These are phyloP conservation scores for Mormyrus lacerda DNA, from an alignment of 2,113 vertebrate genomes.

Conservation along the genomic window DNA sequence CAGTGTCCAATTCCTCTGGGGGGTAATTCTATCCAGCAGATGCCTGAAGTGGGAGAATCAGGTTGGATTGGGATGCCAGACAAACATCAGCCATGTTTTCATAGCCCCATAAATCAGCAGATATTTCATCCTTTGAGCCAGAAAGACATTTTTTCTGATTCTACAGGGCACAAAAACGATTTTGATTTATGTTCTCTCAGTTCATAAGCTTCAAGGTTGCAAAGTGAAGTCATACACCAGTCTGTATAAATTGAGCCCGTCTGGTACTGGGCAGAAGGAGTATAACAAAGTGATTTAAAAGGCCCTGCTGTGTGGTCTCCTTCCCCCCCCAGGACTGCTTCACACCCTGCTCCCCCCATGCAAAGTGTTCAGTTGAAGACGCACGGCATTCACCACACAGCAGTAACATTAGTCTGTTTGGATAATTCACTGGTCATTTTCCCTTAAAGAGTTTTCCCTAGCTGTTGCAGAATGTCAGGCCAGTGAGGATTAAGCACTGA, in stretches of 20 bases:
- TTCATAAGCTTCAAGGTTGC: neutral
- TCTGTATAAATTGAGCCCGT: conserved; percentile 2
- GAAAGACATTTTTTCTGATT: neutral
- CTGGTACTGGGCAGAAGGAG: neutral
- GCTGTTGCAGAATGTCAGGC: neutral
- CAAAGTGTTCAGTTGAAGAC: neutral
- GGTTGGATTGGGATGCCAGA: neutral
- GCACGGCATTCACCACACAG: neutral
- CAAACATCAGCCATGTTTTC: neutral
- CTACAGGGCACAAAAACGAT: neutral
- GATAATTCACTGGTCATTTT: neutral
- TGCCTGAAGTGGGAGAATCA: neutral
- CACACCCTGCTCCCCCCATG: neutral
- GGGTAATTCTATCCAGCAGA: neutral
- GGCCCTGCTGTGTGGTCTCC: neutral
- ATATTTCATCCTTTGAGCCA: neutral
- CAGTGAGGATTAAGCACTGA: neutral
- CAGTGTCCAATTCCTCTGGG: neutral
- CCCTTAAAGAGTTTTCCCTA: neutral
- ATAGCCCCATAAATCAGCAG: neutral
- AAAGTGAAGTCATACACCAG: neutral
- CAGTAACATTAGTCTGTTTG: neutral
- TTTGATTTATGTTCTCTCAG: neutral
- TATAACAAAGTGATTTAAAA: neutral
- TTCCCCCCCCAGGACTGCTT: neutral